Conservation (phyloP, 2,797 vertebrate species). For the Coilia nasus region DNA sequence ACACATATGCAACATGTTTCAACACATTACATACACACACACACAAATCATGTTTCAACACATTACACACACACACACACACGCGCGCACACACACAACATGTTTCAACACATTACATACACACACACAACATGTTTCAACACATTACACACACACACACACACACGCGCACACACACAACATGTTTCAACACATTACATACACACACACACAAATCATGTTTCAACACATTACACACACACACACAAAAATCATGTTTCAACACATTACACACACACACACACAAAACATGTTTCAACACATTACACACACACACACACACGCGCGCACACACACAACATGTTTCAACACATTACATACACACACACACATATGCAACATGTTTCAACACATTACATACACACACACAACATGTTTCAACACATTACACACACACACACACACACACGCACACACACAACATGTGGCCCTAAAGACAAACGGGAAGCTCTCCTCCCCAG, state of each 20-base stretch:
- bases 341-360: constrained; percentile 12
- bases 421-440: not conserved
- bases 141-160: not conserved
- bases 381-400: constrained; percentile 12
- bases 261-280: not conserved
- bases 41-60: constrained; percentile 18
- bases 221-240: constrained; percentile 23
- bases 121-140: too few species aligned
- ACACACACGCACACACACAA: constrained; percentile 24
- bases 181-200: constrained; percentile 11
- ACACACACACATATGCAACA: constrained; percentile 25
- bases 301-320: constrained; percentile 23
- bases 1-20: not conserved
- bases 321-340: not conserved
- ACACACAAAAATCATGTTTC: too few species aligned
- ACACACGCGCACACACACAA: too few species aligned
- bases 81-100: not conserved
- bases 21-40: constrained; percentile 29
- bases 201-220: constrained; percentile 18
- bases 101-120: constrained; percentile 12
- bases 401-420: too few species aligned
- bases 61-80: constrained; percentile 23
- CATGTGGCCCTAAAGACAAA: too few species aligned
- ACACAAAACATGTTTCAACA: constrained; percentile 14
- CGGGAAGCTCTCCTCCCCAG: too few species aligned